These are phyloP conservation scores for Bradysia coprophila DNA, from an alignment of 1,140 invertebrate species.

Conservation along the genomic window DNA sequence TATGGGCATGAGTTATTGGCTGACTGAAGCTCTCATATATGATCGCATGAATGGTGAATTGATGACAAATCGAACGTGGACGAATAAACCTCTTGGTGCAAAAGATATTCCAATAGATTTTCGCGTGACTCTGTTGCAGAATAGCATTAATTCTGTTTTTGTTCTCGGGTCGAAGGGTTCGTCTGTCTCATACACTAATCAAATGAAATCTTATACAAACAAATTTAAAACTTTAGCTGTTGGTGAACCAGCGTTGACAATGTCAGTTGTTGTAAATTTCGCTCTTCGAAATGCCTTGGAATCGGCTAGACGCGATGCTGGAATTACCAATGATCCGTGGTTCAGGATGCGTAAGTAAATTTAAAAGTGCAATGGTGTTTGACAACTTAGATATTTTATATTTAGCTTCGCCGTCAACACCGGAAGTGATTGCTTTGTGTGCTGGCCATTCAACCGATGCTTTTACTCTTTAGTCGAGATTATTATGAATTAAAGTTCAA, in stretches of 20 bases:
- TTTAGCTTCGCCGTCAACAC: conserved; percentile 28
- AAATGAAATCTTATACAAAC: neutral
- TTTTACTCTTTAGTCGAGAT: no score
- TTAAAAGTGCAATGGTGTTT: conserved; percentile 14
- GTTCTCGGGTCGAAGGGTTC: conserved; percentile 15
- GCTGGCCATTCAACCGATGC: conserved; percentile 12
- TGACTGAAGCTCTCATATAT: conserved; percentile 51
- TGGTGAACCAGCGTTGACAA: conserved; percentile 60
- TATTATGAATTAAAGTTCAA: no score
- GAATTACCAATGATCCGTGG: conserved; percentile 6
- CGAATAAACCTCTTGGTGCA: conserved; percentile 61
- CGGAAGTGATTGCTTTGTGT: conserved; percentile 22
- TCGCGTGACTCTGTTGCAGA: conserved; percentile 52
- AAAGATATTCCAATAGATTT: conserved; percentile 35
- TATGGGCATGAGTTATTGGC: conserved; percentile 27
- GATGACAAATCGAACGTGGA: conserved; percentile 64
- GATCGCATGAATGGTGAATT: conserved; percentile 38
- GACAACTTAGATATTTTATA: no score
- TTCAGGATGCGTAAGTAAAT: neutral
- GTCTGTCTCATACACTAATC: neutral
- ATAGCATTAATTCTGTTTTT: conserved; percentile 63
- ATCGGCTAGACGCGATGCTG: conserved; percentile 39
- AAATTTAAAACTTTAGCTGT: conserved; percentile 31
- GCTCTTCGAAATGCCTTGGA: conserved; percentile 53
- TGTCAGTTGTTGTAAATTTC: conserved; percentile 40